A percentile compares a stretch with the other conserved stretches of the same genome.
phyloP scores from a whole-genome alignment of 2,113 vertebrate species.

The Arvicanthis niloticus region DNA sequence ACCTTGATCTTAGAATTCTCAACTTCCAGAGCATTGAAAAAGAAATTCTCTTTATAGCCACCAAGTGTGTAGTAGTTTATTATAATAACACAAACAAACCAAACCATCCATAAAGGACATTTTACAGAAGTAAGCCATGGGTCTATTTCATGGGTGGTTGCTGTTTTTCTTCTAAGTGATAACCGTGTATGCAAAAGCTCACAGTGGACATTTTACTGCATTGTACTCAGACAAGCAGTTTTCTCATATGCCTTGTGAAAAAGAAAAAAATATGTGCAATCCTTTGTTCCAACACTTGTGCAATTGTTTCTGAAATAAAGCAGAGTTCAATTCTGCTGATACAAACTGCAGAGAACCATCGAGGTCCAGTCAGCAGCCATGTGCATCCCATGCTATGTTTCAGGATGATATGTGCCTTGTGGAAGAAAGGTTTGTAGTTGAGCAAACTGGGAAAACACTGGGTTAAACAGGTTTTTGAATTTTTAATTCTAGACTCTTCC shows the following conservation, averaged over 20 bases:
- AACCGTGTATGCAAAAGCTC: not conserved
- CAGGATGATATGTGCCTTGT: not conserved
- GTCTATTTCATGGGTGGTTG: not conserved
- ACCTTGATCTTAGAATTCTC: not conserved
- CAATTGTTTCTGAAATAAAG: not conserved
- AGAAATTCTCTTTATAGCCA: not conserved
- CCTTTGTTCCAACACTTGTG: not conserved
- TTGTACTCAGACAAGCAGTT: not conserved
- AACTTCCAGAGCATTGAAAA: not conserved
- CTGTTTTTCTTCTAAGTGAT: not conserved
- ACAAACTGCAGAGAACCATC: not conserved
- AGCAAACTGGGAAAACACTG: not conserved
- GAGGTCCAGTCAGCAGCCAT: not conserved
- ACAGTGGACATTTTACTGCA: not conserved
- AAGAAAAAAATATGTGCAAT: not conserved
- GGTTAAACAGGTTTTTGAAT: not conserved
- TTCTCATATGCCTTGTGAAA: not conserved
- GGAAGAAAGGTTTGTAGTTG: not conserved
- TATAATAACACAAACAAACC: not conserved
- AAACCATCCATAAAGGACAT: not conserved
- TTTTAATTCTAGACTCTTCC: not conserved
- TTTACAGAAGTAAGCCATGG: not conserved
- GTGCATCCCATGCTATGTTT: not conserved
- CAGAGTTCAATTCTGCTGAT: not conserved
- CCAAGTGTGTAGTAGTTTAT: not conserved